phyloP scores from a whole-genome alignment of 1,140 invertebrate genomes.

The Heliothis virescens region DNA sequence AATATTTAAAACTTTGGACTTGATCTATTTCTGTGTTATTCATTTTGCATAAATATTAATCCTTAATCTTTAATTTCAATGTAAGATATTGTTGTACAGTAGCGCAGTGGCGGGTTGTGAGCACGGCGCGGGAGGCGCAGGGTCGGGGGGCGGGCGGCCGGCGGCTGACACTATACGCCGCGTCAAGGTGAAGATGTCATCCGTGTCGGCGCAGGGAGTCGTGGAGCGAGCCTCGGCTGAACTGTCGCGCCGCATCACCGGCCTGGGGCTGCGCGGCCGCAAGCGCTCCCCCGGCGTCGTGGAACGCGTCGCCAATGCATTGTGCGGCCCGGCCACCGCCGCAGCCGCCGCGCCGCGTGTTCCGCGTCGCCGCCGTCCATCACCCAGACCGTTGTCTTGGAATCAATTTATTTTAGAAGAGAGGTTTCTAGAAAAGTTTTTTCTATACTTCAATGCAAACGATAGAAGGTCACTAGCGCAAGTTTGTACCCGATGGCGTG shows the following conservation, averaged over 20 bases:
- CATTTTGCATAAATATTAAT: too few species aligned
- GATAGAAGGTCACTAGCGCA: slow-evolving; percentile 93
- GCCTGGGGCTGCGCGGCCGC: slow-evolving; percentile 91
- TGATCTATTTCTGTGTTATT: too few species aligned
- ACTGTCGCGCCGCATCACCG: slow-evolving; percentile 94
- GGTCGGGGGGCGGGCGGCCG: slow-evolving; percentile 69
- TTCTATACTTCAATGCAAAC: slow-evolving; percentile 93
- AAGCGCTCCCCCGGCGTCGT: slow-evolving; percentile 89
- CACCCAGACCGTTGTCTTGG: slow-evolving; percentile 87
- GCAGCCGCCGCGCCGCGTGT: slow-evolving; percentile 66
- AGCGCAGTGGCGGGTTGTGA: slow-evolving; percentile 80
- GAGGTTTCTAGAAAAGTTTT: slow-evolving; percentile 93
- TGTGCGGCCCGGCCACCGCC: slow-evolving; percentile 88
- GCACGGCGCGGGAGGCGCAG: slow-evolving; percentile 61
- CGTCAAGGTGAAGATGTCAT: slow-evolving; percentile 85
- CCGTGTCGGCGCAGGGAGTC: slow-evolving; percentile 92
- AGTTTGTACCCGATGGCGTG: slow-evolving; percentile 94
- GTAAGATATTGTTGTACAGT: slow-evolving; percentile 35
- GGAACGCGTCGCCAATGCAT: slow-evolving; percentile 93
- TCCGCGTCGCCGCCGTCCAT: slow-evolving; percentile 73
- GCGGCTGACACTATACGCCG: slow-evolving; percentile 82
- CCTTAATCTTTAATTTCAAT: too few species aligned
- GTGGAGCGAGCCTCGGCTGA: slow-evolving; percentile 95
- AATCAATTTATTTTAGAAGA: slow-evolving; percentile 94
- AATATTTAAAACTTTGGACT: too few species aligned